Conservation (phyloP, 2,113 vertebrate species). For the Bos taurus region DNA sequence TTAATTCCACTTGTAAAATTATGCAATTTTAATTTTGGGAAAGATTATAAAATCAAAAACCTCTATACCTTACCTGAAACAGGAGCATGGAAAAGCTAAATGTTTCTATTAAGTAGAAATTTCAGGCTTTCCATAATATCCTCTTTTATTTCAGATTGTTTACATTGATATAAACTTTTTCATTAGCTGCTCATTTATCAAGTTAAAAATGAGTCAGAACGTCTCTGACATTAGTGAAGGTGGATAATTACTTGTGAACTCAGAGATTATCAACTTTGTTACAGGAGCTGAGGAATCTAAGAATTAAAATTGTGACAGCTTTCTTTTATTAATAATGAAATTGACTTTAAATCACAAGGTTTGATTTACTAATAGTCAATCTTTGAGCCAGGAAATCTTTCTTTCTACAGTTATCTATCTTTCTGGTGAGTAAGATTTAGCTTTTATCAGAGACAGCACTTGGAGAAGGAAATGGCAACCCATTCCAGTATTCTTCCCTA, state of each 20-base stretch:
- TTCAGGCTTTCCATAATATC: not conserved
- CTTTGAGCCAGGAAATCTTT: not conserved
- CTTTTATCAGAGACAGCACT: not conserved
- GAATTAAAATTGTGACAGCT: not conserved
- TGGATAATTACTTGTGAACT: not conserved
- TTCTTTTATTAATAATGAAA: conserved; percentile 1
- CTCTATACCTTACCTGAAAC: not conserved
- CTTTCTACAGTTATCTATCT: not conserved
- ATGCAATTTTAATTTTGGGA: not conserved
- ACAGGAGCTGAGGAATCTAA: not conserved
- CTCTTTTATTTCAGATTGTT: not conserved
- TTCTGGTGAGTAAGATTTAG: not conserved
- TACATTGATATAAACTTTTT: not conserved
- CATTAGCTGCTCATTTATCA: not conserved
- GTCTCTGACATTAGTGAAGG: not conserved
- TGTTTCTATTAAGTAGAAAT: not conserved
- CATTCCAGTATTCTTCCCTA: not conserved
- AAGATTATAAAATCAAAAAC: not conserved
- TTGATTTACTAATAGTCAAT: not conserved
- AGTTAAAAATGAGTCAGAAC: not conserved
- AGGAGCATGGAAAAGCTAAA: not conserved
- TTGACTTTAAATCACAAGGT: not conserved
- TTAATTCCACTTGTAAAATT: not conserved
- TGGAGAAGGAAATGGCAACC: not conserved
- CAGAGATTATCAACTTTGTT: not conserved